phyloP scores from a whole-genome alignment of 2,888 invertebrate species.

The Campoplex capitator region DNA sequence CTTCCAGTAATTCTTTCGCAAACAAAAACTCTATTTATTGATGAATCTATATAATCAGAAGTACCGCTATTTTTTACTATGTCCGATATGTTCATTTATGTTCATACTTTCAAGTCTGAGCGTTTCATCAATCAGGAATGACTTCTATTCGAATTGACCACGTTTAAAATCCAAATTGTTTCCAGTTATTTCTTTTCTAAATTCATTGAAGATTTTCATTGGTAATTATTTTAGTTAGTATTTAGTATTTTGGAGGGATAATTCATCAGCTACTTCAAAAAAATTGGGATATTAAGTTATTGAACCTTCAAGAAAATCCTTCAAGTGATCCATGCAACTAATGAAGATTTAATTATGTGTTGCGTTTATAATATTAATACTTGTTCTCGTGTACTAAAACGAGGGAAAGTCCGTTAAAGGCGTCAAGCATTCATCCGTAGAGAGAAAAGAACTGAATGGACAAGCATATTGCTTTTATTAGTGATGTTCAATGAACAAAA shows the following conservation, averaged over 20 bases:
- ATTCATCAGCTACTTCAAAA: not conserved
- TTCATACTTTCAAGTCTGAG: not conserved
- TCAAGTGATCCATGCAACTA: not conserved
- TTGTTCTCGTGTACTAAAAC: not conserved
- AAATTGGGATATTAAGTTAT: not conserved
- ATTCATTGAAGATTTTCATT: not conserved
- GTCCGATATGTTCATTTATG: not conserved
- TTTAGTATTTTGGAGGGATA: not conserved
- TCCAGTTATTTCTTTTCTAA: not conserved
- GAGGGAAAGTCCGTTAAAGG: not conserved
- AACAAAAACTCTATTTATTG: slow-evolving; percentile 21
- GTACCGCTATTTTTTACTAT: not conserved
- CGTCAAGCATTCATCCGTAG: not conserved
- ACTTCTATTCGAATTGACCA: not conserved
- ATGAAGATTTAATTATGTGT: not conserved
- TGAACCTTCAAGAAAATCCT: not conserved
- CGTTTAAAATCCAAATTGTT: not conserved
- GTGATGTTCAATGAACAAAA: not conserved
- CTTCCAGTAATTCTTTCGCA: not conserved
- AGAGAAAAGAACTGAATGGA: not conserved
- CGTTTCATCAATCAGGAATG: not conserved
- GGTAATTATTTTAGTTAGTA: not conserved
- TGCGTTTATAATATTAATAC: not conserved
- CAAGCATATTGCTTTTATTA: not conserved
- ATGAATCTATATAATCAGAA: not conserved